Conservation (phyloP, 2,797 vertebrate genomes). For the Pogoniulus pusillus region DNA sequence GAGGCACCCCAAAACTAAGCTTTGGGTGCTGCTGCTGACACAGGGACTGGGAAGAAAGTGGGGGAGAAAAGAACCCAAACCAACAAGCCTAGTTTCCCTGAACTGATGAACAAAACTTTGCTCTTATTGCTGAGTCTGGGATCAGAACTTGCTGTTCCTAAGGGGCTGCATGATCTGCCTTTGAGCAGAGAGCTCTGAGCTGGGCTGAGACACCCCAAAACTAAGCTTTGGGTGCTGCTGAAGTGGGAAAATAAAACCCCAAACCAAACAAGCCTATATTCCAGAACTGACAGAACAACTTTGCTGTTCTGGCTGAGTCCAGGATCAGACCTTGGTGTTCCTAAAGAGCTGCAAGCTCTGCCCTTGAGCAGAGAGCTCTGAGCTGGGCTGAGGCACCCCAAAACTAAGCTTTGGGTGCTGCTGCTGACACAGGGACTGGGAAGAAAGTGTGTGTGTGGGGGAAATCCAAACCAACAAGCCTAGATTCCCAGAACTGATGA, state of each 20-base stretch:
- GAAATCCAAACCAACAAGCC: no score
- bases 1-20: fast-evolving
- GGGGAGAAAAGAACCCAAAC: fast-evolving
- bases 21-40: fast-evolving
- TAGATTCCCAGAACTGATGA: no score
- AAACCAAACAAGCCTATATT: no score
- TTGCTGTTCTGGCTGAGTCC: no score
- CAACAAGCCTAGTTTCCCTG: no score
- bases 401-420: fast-evolving
- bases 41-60: background rate
- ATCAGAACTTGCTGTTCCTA: no score
- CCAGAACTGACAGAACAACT: no score
- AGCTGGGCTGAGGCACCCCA: background rate
- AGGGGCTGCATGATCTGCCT: background rate
- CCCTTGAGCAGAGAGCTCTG: no score
- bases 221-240: fast-evolving
- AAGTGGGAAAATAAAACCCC: background rate
- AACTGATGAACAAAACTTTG: no score
- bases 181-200: background rate
- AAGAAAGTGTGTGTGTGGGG: background rate
- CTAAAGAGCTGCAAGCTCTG: no score
- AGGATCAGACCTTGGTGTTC: no score
- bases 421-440: fast-evolving
- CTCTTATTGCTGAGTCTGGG: no score
- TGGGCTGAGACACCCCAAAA: background rate